These are phyloP conservation scores for Amphipyra tragopoginis DNA, from an alignment of 2,888 invertebrate species.

Conservation along the genomic window DNA sequence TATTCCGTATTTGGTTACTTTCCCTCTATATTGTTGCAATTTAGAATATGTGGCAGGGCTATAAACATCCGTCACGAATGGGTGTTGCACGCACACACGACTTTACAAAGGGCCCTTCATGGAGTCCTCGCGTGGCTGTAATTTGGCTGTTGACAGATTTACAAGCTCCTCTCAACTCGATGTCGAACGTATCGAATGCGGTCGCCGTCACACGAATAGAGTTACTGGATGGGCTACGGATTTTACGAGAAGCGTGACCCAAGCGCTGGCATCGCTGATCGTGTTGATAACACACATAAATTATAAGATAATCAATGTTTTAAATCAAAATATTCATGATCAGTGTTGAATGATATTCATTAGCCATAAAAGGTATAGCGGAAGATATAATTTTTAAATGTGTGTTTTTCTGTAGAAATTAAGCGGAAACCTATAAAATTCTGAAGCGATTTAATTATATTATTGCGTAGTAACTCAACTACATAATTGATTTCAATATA, in stretches of 20 bases:
- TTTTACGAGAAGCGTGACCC: constrained; percentile 63
- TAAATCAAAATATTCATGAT: constrained; percentile 36
- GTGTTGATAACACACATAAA: constrained; percentile 42
- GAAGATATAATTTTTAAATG: constrained; percentile 7
- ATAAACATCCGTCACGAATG: constrained; percentile 60
- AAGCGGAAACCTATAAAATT: constrained; percentile 12
- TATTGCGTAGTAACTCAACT: background rate
- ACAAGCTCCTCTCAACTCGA: constrained; percentile 69
- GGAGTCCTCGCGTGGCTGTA: constrained; percentile 70
- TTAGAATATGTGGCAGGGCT: constrained; percentile 33
- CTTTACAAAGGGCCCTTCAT: constrained; percentile 64
- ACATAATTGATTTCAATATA: too few species aligned
- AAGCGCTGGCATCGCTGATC: constrained; percentile 37
- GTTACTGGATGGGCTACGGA: constrained; percentile 60
- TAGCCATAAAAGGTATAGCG: constrained; percentile 11
- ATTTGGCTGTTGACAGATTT: constrained; percentile 84
- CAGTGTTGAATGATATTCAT: constrained; percentile 33
- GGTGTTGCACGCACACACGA: constrained; percentile 66
- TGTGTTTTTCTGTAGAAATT: constrained; percentile 1
- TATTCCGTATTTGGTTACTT: too few species aligned
- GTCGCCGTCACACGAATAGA: constrained; percentile 53
- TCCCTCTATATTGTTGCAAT: constrained; percentile 37
- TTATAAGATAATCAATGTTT: constrained; percentile 35
- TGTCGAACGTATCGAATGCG: constrained; percentile 62
- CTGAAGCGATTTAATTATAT: constrained; percentile 3